These are phyloP conservation scores for Phyllostomus hastatus DNA, from an alignment of 2,113 vertebrate genomes.

Conservation along the genomic window DNA sequence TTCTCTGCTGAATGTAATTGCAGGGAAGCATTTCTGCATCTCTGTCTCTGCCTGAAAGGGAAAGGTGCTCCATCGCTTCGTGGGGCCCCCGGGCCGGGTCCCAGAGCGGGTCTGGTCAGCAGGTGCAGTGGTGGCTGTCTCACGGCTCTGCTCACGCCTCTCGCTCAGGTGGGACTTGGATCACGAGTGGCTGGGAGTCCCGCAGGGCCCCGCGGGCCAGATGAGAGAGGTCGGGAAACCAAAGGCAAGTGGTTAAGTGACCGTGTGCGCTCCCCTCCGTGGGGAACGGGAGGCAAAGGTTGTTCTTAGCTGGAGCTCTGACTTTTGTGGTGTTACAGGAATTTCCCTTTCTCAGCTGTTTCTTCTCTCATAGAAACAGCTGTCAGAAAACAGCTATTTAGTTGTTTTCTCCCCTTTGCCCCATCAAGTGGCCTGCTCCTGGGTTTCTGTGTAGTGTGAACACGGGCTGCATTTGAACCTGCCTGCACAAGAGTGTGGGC, in stretches of 20 bases:
- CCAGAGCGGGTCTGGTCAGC: neutral
- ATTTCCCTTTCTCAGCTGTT: slow-evolving; percentile 1
- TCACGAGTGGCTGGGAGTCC: neutral
- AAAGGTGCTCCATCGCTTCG: neutral
- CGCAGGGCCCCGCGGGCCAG: neutral
- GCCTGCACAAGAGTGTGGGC: neutral
- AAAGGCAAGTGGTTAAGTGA: neutral
- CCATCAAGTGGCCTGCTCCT: neutral
- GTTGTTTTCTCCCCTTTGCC: neutral
- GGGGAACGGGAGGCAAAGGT: neutral
- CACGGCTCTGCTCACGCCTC: neutral
- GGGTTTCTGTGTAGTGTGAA: neutral
- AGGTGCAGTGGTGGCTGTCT: neutral
- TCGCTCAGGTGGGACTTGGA: slow-evolving; percentile 35
- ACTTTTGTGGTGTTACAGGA: neutral
- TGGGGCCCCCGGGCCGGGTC: neutral
- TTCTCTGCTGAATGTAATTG: slow-evolving; percentile 3
- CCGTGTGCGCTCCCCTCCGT: neutral
- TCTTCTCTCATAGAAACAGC: too few species aligned
- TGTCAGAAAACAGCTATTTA: too few species aligned
- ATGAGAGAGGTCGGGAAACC: slow-evolving; percentile 13
- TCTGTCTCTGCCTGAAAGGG: neutral
- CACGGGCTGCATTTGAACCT: neutral
- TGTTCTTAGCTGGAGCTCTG: neutral
- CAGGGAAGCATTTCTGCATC: slow-evolving; percentile 28